Evolutionary conservation across 1,140 invertebrate species (phyloP), one percentile per base, ranked within the genome.

Genomic region (Drosophila takahashii): DNA sequence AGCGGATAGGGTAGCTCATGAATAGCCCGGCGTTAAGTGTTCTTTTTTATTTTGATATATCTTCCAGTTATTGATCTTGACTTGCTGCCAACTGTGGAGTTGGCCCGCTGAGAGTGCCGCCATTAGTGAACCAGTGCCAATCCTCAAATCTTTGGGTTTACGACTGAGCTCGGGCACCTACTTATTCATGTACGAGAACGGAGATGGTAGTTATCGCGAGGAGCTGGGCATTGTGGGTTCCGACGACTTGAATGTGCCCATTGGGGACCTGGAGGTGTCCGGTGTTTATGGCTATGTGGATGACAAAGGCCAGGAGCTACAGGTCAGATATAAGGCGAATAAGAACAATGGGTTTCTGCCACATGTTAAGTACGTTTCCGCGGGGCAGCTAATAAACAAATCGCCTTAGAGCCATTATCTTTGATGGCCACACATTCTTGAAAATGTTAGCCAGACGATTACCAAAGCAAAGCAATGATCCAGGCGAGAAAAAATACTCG

Each of bases 221-320:
- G 91, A 92, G 59, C 79, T 87, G 41, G 91, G 86, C 44, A 61
- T 83, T 11, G 47, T 32, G n/a, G 29, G 10, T 3, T 5, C 27
- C 3, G 9, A n/a, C 3, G 9, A 50, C 32, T 50, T 90, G 6
- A 70, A 15, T 16, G 18, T n/a, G 16, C 29, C 18, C 62, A 73
- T 13, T 16, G 73, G 77, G 48, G 67, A 76, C 9, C 72, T 92
- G 53, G 87, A 92, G 60, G 60, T 92, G 5, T 81, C 84, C 27
- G 94, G 94, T 50, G 93, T 93, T 83, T 96, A 93, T 91, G 92
- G 93, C 62, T 95, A 92, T 73, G 92, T 94, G 1, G 95, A 92
- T 34, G 94, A 94, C 13, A 95, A 95, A 74, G 96, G 96, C 53
- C 92, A 95, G 69, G 93, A 94, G 32, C 94, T 96, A 80, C 93